phyloP scores from a whole-genome alignment of 2,113 vertebrate species.

The Halichoerus grypus region DNA sequence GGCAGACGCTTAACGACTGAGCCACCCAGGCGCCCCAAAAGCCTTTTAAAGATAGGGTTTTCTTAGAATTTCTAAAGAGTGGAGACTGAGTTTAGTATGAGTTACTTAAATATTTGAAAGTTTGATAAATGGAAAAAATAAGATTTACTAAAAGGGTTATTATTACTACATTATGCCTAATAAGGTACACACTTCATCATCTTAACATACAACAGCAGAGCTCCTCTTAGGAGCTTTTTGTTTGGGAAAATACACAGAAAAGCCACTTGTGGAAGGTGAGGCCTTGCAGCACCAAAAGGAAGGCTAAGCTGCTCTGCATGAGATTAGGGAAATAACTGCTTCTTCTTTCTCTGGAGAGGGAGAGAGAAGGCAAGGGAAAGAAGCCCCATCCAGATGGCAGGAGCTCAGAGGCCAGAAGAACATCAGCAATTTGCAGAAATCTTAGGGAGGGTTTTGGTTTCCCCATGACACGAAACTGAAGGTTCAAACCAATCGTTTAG shows the following conservation, averaged over 20 bases:
- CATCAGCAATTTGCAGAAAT: neutral
- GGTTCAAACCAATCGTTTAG: neutral
- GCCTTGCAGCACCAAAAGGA: neutral
- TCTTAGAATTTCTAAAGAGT: conserved; percentile 5
- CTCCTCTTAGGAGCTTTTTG: neutral
- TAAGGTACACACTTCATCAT: conserved; percentile 14
- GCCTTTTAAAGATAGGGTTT: conserved; percentile 37
- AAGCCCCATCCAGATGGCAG: neutral
- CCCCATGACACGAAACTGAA: neutral
- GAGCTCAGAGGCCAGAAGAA: neutral
- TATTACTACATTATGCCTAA: neutral
- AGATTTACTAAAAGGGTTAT: neutral
- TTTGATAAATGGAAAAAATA: conserved; percentile 33
- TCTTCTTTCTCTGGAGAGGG: neutral
- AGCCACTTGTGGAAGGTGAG: neutral
- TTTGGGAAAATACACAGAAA: conserved; percentile 9
- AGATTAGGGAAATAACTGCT: neutral
- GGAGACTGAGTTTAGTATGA: neutral
- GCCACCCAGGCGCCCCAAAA: neutral
- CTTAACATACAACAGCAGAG: neutral
- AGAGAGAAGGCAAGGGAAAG: neutral
- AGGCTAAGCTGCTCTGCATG: neutral
- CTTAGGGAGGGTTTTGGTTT: conserved; percentile 25
- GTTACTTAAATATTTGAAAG: conserved; percentile 10
- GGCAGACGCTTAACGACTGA: no score